These are phyloP conservation scores for Microctenopoma lineatum DNA, from an alignment of 2,797 vertebrate genomes.

Conservation along the genomic window DNA sequence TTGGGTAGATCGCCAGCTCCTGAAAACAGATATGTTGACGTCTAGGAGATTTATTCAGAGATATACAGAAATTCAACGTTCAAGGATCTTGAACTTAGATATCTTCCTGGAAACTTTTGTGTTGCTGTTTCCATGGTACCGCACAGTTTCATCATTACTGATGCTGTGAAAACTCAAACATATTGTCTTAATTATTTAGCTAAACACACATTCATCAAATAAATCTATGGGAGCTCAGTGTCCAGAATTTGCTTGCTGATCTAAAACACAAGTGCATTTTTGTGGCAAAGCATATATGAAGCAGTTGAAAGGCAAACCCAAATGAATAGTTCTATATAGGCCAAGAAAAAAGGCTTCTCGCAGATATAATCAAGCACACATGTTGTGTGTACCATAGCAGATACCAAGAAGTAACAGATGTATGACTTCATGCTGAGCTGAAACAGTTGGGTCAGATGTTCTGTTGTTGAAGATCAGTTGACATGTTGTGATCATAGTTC, in stretches of 20 bases:
- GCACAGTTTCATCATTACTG: too few relatives aligned
- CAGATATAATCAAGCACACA: slow-evolving; percentile 59
- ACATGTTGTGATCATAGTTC: slow-evolving; percentile 47
- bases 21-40: too few relatives aligned
- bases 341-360: slow-evolving; percentile 24
- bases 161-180: neutral
- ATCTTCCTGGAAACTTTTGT: too few relatives aligned
- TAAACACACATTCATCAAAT: slow-evolving; percentile 32
- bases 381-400: slow-evolving; percentile 5
- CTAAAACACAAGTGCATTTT: slow-evolving; percentile 41
- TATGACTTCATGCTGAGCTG: slow-evolving; percentile 10
- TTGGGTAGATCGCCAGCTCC: too few relatives aligned
- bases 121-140: too few relatives aligned
- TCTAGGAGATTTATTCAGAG: too few relatives aligned
- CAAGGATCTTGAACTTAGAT: too few relatives aligned
- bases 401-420: slow-evolving; percentile 7
- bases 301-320: slow-evolving; percentile 44
- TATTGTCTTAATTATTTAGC: slow-evolving; percentile 28
- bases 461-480: slow-evolving; percentile 16
- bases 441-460: slow-evolving; percentile 14
- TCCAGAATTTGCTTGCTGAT: slow-evolving; percentile 13
- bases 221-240: slow-evolving; percentile 18
- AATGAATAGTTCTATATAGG: slow-evolving; percentile 25
- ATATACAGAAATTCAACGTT: too few relatives aligned
- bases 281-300: slow-evolving; percentile 52